A percentile compares a stretch with the other conserved stretches of the same genome.
phyloP scores from a whole-genome alignment of 2,888 invertebrate genomes.

The Onchidella celtica region DNA sequence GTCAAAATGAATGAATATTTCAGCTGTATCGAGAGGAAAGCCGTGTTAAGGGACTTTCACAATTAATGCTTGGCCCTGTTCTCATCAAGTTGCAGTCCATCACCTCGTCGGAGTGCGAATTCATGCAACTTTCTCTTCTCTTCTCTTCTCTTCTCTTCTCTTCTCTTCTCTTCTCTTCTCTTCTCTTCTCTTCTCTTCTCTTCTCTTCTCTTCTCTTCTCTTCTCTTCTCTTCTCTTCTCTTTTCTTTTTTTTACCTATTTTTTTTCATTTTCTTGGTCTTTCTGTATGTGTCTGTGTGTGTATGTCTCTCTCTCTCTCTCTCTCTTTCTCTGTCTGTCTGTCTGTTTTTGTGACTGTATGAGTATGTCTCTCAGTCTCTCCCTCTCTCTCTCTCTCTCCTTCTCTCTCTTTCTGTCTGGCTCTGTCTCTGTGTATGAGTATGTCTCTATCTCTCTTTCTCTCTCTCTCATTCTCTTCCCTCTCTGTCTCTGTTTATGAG shows the following conservation, averaged over 20 bases:
- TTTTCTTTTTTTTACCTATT: neutral
- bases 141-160: neutral
- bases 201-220: neutral
- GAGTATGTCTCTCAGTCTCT: neutral
- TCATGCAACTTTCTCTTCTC: neutral
- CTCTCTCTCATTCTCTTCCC: no score
- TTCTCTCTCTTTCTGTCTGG: neutral
- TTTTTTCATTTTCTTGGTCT: no score
- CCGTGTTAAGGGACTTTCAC: no score
- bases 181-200: neutral
- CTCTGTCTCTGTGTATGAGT: neutral
- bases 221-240: neutral
- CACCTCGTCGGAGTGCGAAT: no score
- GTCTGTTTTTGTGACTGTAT: no score
- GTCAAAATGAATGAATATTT: no score
- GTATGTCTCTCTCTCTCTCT: neutral
- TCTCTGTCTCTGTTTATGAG: no score
- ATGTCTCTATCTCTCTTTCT: neutral
- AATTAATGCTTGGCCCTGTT: no score
- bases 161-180: neutral
- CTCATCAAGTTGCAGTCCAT: neutral
- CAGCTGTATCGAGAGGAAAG: no score
- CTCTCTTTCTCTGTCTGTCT: neutral
- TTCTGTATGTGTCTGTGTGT: no score
- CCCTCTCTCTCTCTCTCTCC: neutral